phyloP scores from a whole-genome alignment of 2,888 invertebrate genomes.

The Ischnus inquisitorius region DNA sequence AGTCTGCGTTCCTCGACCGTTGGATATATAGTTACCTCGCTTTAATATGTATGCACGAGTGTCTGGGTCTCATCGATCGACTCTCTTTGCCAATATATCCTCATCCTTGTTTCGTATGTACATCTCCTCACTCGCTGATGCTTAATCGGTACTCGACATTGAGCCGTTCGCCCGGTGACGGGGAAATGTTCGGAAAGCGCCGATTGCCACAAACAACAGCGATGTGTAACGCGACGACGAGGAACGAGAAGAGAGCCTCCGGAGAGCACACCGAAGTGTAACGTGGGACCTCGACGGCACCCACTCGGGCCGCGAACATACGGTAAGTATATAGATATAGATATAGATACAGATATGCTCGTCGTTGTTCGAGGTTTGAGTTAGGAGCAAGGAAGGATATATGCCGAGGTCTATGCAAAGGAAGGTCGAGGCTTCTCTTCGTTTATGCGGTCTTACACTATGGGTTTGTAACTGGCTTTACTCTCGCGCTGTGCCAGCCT shows the following conservation, averaged over 20 bases:
- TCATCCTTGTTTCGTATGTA: neutral
- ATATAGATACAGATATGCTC: constrained; percentile 33
- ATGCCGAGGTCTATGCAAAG: constrained; percentile 68
- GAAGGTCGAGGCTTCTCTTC: constrained; percentile 68
- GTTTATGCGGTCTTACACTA: constrained; percentile 61
- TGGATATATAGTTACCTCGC: neutral
- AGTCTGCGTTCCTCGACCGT: neutral
- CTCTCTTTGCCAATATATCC: neutral
- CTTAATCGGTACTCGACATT: constrained; percentile 60
- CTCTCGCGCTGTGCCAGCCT: constrained; percentile 24
- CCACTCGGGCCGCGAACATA: constrained; percentile 64
- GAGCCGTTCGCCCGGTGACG: constrained; percentile 22
- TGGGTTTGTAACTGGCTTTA: constrained; percentile 4
- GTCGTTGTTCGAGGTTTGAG: constrained; percentile 50
- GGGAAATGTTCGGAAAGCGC: neutral
- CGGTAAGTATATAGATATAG: constrained; percentile 8
- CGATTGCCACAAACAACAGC: constrained; percentile 15
- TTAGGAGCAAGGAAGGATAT: constrained; percentile 55
- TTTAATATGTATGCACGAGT: neutral
- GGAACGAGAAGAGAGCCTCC: constrained; percentile 26
- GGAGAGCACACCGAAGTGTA: constrained; percentile 75
- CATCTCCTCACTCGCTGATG: constrained; percentile 33
- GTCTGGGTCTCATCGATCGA: neutral
- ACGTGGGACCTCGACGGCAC: constrained; percentile 78
- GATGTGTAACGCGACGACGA: constrained; percentile 27